Conservation (phyloP, 2,888 invertebrate species). For the Drosophila lacicola region DNA sequence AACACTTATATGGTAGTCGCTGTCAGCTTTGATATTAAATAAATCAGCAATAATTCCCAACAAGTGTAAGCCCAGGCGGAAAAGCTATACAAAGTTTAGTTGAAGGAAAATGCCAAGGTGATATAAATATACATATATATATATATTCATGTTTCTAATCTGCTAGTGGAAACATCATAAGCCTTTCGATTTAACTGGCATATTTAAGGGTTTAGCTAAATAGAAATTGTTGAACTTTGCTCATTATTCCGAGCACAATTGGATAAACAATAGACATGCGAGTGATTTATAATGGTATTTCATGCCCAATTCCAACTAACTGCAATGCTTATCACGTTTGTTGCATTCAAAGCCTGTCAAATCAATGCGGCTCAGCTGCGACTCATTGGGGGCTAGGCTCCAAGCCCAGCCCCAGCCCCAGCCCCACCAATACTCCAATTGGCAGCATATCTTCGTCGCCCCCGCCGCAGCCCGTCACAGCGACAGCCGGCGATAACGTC, state of each 20-base stretch:
- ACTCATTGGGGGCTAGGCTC: slow-evolving; percentile 36
- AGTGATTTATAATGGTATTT: slow-evolving; percentile 30
- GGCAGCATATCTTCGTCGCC: background rate
- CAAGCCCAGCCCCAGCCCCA: background rate
- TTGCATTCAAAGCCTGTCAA: slow-evolving; percentile 16
- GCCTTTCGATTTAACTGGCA: background rate
- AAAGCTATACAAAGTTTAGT: too few relatives aligned
- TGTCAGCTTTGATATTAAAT: too few relatives aligned
- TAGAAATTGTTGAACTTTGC: slow-evolving; percentile 1
- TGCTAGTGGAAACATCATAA: background rate
- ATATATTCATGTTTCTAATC: too few relatives aligned
- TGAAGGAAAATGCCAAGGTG: too few relatives aligned
- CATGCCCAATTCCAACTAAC: slow-evolving; percentile 9
- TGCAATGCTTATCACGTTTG: slow-evolving; percentile 50
- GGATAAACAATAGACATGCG: slow-evolving; percentile 23
- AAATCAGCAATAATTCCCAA: too few relatives aligned
- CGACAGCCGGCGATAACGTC: slow-evolving; percentile 39
- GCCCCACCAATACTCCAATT: slow-evolving; percentile 8
- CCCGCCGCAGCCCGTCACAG: slow-evolving; percentile 1
- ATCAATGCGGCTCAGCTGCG: slow-evolving; percentile 26
- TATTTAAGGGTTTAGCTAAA: background rate
- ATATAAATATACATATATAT: too few relatives aligned
- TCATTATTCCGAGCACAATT: slow-evolving; percentile 41
- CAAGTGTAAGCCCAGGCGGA: too few relatives aligned
- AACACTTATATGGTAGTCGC: background rate